Evolutionary conservation across 2,797 vertebrate species (phyloP).

Genomic region (Pygocentrus nattereri): DNA sequence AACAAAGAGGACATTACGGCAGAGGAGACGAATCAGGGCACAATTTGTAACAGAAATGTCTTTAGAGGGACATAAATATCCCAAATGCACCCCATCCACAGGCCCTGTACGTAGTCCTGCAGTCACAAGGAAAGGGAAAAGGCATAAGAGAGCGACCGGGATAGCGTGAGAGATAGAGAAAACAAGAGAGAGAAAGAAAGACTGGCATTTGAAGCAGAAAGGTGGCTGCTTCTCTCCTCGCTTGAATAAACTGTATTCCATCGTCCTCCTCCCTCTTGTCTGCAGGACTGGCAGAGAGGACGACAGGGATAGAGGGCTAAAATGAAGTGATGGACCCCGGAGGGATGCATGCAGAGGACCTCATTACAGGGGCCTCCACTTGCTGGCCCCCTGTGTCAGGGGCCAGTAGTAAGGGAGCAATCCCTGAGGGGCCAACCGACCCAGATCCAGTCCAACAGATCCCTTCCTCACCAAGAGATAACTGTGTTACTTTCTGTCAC

Average conservation of each 20-base stretch:
- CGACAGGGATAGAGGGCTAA: constrained; percentile 16
- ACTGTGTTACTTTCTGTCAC: constrained; percentile 41
- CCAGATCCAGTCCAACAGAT: constrained; percentile 48
- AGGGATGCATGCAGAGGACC: constrained; percentile 37
- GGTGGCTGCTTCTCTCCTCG: constrained; percentile 49
- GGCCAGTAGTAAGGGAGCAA: constrained; percentile 27
- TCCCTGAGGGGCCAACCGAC: constrained; percentile 44
- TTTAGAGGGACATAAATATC: constrained; percentile 41
- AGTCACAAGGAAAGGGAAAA: constrained; percentile 4
- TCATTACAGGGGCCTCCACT: constrained; percentile 49
- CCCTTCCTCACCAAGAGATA: constrained; percentile 24
- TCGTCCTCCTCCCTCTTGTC: constrained; percentile 19
- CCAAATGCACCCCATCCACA: constrained; percentile 11
- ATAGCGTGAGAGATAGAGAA: constrained; percentile 5
- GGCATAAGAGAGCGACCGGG: constrained; percentile 3
- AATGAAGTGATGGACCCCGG: constrained; percentile 49
- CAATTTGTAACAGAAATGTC: constrained; percentile 47
- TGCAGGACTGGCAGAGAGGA: constrained; percentile 30
- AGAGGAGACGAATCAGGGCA: constrained; percentile 44
- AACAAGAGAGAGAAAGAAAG: constrained; percentile 12
- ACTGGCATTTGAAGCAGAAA: constrained; percentile 43
- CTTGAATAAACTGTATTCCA: constrained; percentile 47
- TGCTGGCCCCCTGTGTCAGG: constrained; percentile 36
- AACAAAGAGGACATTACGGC: constrained; percentile 45
- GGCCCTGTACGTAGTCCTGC: background rate